Conservation (phyloP, 2,888 invertebrate genomes). For the Dorcus parallelipipedus region DNA sequence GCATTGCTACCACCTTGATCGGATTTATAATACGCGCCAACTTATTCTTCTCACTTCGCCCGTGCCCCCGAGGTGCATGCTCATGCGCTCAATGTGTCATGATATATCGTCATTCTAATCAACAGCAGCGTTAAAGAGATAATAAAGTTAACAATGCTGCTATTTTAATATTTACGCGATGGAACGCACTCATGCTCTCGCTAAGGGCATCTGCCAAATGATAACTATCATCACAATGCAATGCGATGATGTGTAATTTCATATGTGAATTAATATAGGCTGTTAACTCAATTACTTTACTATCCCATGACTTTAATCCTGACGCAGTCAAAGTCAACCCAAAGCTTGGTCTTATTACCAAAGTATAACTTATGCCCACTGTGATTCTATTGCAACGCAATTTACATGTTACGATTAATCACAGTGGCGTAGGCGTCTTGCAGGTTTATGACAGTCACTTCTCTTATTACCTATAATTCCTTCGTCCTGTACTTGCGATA, state of each 20-base stretch:
- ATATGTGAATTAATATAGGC: not conserved
- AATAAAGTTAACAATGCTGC: conserved; percentile 20
- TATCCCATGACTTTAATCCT: too few relatives aligned
- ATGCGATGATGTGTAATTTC: conserved; percentile 1
- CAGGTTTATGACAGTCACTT: conserved; percentile 1
- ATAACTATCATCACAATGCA: not conserved
- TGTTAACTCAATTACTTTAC: too few relatives aligned
- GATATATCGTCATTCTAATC: conserved; percentile 19
- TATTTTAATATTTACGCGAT: conserved; percentile 5
- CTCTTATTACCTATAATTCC: conserved; percentile 6
- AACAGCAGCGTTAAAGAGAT: conserved; percentile 16
- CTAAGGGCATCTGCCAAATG: not conserved
- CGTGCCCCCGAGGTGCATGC: conserved; percentile 7
- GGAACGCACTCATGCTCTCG: not conserved
- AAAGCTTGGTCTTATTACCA: too few relatives aligned
- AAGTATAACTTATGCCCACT: too few relatives aligned
- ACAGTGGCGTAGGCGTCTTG: conserved; percentile 1
- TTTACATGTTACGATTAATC: conserved; percentile 4
- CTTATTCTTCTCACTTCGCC: not conserved
- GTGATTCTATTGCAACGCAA: not conserved
- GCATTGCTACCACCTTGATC: conserved; percentile 14
- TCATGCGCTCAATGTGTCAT: not conserved
- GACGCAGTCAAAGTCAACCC: too few relatives aligned
- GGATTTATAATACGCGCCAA: not conserved
- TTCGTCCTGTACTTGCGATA: not conserved